Base-by-base conservation (phyloP, 2,888 invertebrate species). In the Agriotes lineatus region DNA sequence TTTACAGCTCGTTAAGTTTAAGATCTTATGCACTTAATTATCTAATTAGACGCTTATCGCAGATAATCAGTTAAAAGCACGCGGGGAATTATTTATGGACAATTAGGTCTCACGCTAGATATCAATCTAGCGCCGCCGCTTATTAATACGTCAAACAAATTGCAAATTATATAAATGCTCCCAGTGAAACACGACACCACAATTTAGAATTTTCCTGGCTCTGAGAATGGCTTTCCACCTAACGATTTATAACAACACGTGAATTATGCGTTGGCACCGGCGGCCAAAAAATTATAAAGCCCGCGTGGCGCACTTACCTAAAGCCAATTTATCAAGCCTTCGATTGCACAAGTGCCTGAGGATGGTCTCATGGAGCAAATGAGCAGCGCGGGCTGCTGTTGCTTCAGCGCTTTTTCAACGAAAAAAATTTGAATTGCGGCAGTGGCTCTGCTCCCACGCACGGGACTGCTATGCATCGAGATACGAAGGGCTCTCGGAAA, bases 41-140 rank as follows among this genome's bases (percentile, higher is more conserved):
- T 19, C 33, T 61, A 61, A 61, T 61, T 61, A 61, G 33, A 30
- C 7, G 33, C 60, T 35, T 61, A 61, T 61, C 61, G 25, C 30
- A 30, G 50, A 50, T 50, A 50, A 50, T 50, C 50, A 44, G 16
- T 3, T 50, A 18, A 48, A 9, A 48, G 45, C 22, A 37, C 12
- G 48, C 33, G 12, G 10, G 35, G 25, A 35, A 42, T 62, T 62
- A 62, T 62, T 54, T 62, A 62, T 42, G 44, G 25, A 44, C 44
- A 62, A 62, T 62, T 62, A 62, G 39, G 30, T 16, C 42, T 54
- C 62, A 54, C 39, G 39, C 30, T 54, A 62, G 62, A 62, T 62
- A 25, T 39, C 30, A 30, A 62, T 62, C 54, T 62, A 45, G 18
- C 33, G 25, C 58, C 25, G 22, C 16, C 14, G 14, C 12, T 6